These are phyloP conservation scores for Morus bassanus DNA, from an alignment of 2,797 vertebrate genomes.

Conservation along the genomic window DNA sequence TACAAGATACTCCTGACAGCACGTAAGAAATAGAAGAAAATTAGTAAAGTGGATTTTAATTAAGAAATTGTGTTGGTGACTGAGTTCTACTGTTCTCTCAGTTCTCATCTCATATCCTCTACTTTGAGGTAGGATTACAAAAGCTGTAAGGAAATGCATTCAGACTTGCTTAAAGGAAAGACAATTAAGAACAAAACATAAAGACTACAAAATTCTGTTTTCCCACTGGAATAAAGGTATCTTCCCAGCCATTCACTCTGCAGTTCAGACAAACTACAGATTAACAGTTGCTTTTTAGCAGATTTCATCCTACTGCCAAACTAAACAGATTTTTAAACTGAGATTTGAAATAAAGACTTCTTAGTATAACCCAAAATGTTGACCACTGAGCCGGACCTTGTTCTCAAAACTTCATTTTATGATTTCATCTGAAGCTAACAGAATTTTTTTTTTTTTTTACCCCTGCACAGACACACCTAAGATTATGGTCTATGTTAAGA, in stretches of 20 bases:
- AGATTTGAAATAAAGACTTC: conserved; percentile 15
- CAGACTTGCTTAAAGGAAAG: neutral
- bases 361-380: neutral
- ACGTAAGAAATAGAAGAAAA: neutral
- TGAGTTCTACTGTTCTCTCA: neutral
- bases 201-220: neutral
- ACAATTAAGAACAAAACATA: neutral
- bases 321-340: neutral
- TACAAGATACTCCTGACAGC: neutral
- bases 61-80: neutral
- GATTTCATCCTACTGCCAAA: neutral
- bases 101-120: neutral
- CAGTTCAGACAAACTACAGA: neutral
- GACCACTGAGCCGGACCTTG: neutral
- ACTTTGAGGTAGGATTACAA: neutral
- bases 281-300: neutral
- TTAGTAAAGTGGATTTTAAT: neutral
- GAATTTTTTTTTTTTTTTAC: neutral
- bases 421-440: neutral
- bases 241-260: neutral
- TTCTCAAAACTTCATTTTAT: neutral
- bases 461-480: conserved; percentile 16
- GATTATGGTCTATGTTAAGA: neutral
- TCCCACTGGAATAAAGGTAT: neutral
- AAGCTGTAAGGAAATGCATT: neutral